Evolutionary conservation across 2,888 invertebrate genomes (phyloP).

Genomic region (Lepetodrilus schrolli): DNA sequence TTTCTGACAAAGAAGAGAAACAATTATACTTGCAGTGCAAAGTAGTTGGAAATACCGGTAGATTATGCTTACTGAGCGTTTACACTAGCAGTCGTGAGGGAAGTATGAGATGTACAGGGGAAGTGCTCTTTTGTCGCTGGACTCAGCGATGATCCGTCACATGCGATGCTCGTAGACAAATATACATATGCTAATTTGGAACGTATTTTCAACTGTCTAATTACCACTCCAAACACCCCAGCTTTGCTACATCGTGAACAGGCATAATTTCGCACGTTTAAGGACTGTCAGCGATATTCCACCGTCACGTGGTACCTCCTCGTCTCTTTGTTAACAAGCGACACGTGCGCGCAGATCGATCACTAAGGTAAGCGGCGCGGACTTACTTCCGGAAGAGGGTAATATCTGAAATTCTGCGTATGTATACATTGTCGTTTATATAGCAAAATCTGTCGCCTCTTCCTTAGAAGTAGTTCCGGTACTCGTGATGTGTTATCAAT

Average conservation of each 20-base stretch:
- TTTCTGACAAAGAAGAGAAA: too few species aligned
- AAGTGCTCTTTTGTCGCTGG: conserved; percentile 4
- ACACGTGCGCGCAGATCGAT: conserved; percentile 11
- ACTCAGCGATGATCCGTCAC: neutral
- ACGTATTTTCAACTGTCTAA: conserved; percentile 18
- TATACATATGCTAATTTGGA: conserved; percentile 21
- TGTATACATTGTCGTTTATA: conserved; percentile 2
- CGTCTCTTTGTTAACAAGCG: neutral
- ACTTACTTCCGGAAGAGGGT: neutral
- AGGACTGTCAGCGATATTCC: conserved; percentile 1
- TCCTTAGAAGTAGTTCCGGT: conserved; percentile 16
- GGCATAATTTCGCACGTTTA: conserved; percentile 8
- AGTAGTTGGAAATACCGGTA: too few species aligned
- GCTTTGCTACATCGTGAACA: conserved; percentile 12
- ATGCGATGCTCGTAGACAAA: conserved; percentile 7
- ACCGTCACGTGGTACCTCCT: neutral
- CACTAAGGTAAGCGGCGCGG: neutral
- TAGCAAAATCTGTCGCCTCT: conserved; percentile 10
- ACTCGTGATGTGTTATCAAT: conserved; percentile 7
- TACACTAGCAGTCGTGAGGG: too few species aligned
- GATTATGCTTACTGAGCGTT: too few species aligned
- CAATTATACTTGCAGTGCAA: too few species aligned
- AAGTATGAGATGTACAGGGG: too few species aligned
- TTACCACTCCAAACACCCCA: conserved; percentile 18
- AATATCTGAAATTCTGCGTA: too few species aligned